These are phyloP conservation scores for Dasyprocta punctata DNA, from an alignment of 2,113 vertebrate species.

Conservation along the genomic window DNA sequence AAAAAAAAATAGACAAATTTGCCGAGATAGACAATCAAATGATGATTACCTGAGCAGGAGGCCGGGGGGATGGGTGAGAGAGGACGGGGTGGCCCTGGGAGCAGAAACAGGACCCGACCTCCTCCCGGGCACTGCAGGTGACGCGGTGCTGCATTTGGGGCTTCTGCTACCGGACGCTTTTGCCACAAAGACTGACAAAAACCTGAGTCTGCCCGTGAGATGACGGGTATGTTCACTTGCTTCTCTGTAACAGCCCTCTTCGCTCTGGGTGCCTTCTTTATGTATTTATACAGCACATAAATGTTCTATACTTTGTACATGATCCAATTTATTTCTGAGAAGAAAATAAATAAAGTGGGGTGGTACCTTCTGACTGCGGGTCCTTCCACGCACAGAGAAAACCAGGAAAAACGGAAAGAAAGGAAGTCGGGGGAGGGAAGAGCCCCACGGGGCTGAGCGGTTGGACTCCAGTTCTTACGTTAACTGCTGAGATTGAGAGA, in stretches of 20 bases:
- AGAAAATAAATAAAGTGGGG: neutral
- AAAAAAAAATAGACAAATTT: neutral
- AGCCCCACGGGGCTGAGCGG: fast-evolving
- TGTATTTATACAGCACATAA: too few relatives aligned
- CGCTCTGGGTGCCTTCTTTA: fast-evolving
- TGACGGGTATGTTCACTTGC: fast-evolving
- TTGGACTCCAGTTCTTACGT: neutral
- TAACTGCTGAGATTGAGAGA: neutral
- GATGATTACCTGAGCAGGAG: neutral
- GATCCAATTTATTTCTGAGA: neutral
- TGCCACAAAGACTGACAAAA: neutral
- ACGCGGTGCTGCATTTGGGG: neutral
- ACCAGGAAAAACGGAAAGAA: neutral
- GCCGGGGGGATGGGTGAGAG: neutral
- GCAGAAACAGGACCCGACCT: too few relatives aligned
- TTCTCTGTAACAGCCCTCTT: fast-evolving
- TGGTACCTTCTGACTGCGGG: too few relatives aligned
- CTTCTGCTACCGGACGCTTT: neutral
- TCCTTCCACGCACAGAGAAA: too few relatives aligned
- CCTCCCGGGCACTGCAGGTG: neutral
- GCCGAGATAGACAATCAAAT: neutral
- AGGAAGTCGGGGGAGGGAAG: neutral
- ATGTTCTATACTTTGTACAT: fast-evolving
- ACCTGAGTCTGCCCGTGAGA: neutral
- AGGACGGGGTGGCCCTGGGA: too few relatives aligned